A percentile compares a stretch with the other conserved stretches of the same genome.
Evolutionary conservation across 2,888 invertebrate species (phyloP).

Genomic region (Petrophora chlorosata): DNA sequence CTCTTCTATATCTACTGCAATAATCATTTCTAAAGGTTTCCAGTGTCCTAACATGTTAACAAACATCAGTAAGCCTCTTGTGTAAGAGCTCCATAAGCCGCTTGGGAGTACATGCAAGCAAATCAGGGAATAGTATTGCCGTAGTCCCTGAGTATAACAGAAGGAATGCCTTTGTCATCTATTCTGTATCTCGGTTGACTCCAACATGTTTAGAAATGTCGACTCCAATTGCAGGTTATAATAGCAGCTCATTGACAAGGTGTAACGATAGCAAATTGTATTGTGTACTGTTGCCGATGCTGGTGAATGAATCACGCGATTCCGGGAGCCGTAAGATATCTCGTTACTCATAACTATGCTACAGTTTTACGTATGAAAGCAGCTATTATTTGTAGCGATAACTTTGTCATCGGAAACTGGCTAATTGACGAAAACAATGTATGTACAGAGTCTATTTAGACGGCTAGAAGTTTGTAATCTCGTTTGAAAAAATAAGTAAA

Average conservation of each 20-base stretch:
- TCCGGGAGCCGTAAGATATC: slow-evolving; percentile 53
- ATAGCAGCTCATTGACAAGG: slow-evolving; percentile 20
- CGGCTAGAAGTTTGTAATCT: not conserved
- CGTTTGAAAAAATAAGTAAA: too few relatives aligned
- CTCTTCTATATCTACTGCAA: too few relatives aligned
- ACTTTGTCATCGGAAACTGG: slow-evolving; percentile 27
- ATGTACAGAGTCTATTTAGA: too few relatives aligned
- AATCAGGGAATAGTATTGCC: too few relatives aligned
- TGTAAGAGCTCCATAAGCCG: too few relatives aligned
- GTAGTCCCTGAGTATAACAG: too few relatives aligned
- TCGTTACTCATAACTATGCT: slow-evolving; percentile 59
- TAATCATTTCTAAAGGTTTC: too few relatives aligned
- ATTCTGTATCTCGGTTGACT: not conserved
- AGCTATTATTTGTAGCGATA: slow-evolving; percentile 42
- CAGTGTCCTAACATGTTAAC: too few relatives aligned
- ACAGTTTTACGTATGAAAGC: too few relatives aligned
- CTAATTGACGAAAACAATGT: slow-evolving; percentile 20
- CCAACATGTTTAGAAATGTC: not conserved
- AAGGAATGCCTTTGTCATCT: too few relatives aligned
- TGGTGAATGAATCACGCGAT: slow-evolving; percentile 59
- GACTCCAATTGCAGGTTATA: slow-evolving; percentile 8
- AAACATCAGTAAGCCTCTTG: too few relatives aligned
- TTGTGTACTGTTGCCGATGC: slow-evolving; percentile 41
- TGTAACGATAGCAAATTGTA: slow-evolving; percentile 45
- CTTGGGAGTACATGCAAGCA: too few relatives aligned